A percentile compares a stretch with the other conserved stretches of the same genome.
Conservation (phyloP, 2,888 invertebrate genomes). For the Dinocampus coccinellae region DNA sequence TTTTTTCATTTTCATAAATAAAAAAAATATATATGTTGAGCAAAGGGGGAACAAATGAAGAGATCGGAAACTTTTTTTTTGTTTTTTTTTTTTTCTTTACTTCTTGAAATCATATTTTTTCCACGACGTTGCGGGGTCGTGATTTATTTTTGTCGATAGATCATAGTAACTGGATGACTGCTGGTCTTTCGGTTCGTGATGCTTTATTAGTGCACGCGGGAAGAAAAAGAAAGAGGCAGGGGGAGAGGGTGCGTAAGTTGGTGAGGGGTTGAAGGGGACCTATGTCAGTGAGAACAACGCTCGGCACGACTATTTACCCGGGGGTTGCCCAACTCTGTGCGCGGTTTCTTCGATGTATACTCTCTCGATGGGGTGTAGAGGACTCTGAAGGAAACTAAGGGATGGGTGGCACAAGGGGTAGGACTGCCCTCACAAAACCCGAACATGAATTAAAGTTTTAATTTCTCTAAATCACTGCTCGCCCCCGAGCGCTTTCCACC, state of each 20-base stretch:
- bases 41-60: constrained; percentile 23
- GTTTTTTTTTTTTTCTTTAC: constrained; percentile 35
- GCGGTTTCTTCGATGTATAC: constrained; percentile 46
- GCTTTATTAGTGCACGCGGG: constrained; percentile 58
- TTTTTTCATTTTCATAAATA: no score
- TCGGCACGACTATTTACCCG: constrained; percentile 54
- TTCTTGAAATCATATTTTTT: constrained; percentile 40
- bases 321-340: constrained; percentile 48
- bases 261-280: constrained; percentile 30
- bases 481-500: constrained; percentile 64
- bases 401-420: constrained; percentile 30
- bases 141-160: constrained; percentile 50
- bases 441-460: constrained; percentile 70
- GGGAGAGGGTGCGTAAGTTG: constrained; percentile 27
- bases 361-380: constrained; percentile 33
- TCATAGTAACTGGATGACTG: constrained; percentile 48
- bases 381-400: constrained; percentile 40
- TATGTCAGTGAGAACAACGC: constrained; percentile 52
- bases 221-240: constrained; percentile 35
- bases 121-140: constrained; percentile 27
- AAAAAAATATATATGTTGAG: constrained; percentile 40
- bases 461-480: constrained; percentile 69
- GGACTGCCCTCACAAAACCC: constrained; percentile 52
- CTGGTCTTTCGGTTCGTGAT: constrained; percentile 50
- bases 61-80: constrained; percentile 28